Base-by-base conservation (phyloP, 2,113 vertebrate species). In the Donacobius atricapilla region DNA sequence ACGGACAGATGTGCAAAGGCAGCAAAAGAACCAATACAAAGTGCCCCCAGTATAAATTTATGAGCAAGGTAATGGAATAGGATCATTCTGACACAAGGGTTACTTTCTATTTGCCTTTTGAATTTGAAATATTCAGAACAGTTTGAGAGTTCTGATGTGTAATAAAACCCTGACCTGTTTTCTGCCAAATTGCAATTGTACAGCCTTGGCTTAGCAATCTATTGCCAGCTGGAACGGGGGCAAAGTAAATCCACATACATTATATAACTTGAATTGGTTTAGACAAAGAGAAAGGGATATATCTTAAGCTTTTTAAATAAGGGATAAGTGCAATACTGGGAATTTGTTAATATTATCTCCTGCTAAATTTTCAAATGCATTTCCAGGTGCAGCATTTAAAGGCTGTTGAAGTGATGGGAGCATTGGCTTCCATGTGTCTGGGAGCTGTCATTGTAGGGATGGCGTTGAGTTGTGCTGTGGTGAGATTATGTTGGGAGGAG, bases 261-360 rank as follows among this genome's bases (percentile, higher is more conserved):
- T 97, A 97, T 71, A 50, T 97, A 97, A 97, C 72, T 45, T 82
- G 92, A 95, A 94, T 82, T 93, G 65, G 47, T 90, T 96, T 95
- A 84, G 89, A n/a, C 76, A 57, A 64, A 50, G 75, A 90, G 93
- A 95, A 89, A 47, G 50, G 86, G 61, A 63, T 96, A 50, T 89
- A 92, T 83, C 90, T 78, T 97, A 96, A 97, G 90, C 95, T 70
- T 78, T 96, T 96, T 79, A 93, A 94, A 91, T 88, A 50, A 75
- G 71, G 90, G 91, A 93, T 95, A 89, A 97, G 45, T 80, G 78
- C 83, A 92, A n/a, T 92, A 68, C 88, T 79, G 81, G 86, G 90
- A 94, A 93, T 94, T 75, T 48, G 63, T 89, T 90, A 21, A n/a
- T 83, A 71, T 79, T 79, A 53, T 70, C 73, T 84, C 57, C 17